Evolutionary conservation across 2,113 vertebrate species (phyloP), one percentile per base, ranked within the genome.

Genomic region (Mormyrus lacerda): DNA sequence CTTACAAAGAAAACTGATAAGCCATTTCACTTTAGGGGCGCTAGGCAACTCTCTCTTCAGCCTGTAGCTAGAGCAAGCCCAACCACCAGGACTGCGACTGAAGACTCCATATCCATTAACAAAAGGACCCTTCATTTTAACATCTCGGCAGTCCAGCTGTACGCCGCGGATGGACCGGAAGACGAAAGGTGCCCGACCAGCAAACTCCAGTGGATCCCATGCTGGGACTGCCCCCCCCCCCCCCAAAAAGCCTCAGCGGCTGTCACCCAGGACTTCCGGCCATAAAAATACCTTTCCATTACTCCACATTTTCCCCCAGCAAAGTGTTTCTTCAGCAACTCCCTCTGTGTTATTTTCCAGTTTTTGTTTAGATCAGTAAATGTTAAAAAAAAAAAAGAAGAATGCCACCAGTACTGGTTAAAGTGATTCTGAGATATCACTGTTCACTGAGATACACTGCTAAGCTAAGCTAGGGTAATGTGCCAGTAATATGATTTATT

Each of bases 401-500:
- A 82, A 88, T 65, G 61, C 21, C 89, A 90, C 84, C 50, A 92
- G 89, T 65, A 69, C 87, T 88, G 47, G 90, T 90, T 88, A 89
- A 89, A 90, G 91, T 90, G 89, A 92, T 92, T 92, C 83, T 24
- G 55, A 89, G 48, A 48, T 51, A 88, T 83, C 86, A 42, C 89
- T 93, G 93, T 93, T 94, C 92, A 92, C 93, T 69, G 91, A 69
- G 39, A 93, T 91, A 89, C 92, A 87, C 85, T 90, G 31, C 82
- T 89, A 92, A 91, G 31, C 82, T 89, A 92, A 91, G 82, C 90
- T 89, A 51, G 15, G 90, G 91, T 92, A 93, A 93, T 92, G 84
- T 90, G 76, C 53, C 31, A 79, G 93, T 94, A 92, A 84, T 91
- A 89, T 90, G 88, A 91, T 95, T 95, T 94, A 95, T 95, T 91